Percentiles rank a stretch among this genome's conserved stretches.
These are phyloP conservation scores for Aplidium turbinatum DNA, from an alignment of 23 tunicate genomes.

Conservation along the genomic window DNA sequence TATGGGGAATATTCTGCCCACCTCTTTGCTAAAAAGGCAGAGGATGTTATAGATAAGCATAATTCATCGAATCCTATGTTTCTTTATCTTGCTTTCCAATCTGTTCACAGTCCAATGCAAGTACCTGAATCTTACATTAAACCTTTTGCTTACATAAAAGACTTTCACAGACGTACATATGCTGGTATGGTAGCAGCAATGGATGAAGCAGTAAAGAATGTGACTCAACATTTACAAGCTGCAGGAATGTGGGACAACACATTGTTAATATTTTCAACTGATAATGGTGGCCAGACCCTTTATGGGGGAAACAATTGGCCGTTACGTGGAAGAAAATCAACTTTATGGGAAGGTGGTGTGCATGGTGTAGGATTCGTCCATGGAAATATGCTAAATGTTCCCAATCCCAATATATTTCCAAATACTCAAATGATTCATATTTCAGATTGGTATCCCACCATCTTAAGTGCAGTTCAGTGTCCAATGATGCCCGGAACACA, in stretches of 20 bases:
- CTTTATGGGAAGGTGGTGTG: constrained; percentile 93
- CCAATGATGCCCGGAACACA: constrained; percentile 59
- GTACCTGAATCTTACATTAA: constrained; percentile 55
- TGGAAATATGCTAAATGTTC: constrained; percentile 64
- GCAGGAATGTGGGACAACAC: constrained; percentile 75
- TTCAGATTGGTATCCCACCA: constrained; percentile 94
- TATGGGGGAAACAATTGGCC: constrained; percentile 95
- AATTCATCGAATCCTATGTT: constrained; percentile 70
- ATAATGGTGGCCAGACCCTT: constrained; percentile 90
- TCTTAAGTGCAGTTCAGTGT: constrained; percentile 65
- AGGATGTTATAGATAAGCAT: constrained; percentile 35
- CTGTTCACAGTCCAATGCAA: constrained; percentile 67
- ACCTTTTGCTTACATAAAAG: constrained; percentile 46
- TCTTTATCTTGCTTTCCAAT: constrained; percentile 64
- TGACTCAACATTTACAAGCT: constrained; percentile 67
- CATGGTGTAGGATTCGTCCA: constrained; percentile 85
- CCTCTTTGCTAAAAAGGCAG: constrained; percentile 44
- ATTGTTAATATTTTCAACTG: constrained; percentile 72
- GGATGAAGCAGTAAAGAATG: constrained; percentile 86
- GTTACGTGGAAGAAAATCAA: constrained; percentile 73
- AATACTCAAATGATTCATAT: constrained; percentile 73
- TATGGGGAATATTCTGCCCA: constrained; percentile 71
- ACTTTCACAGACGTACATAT: constrained; percentile 47
- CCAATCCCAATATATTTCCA: constrained; percentile 32
- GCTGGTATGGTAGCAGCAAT: constrained; percentile 92